Evolutionary conservation across 1,140 invertebrate genomes (phyloP).

Genomic region (Telenomus remus): DNA sequence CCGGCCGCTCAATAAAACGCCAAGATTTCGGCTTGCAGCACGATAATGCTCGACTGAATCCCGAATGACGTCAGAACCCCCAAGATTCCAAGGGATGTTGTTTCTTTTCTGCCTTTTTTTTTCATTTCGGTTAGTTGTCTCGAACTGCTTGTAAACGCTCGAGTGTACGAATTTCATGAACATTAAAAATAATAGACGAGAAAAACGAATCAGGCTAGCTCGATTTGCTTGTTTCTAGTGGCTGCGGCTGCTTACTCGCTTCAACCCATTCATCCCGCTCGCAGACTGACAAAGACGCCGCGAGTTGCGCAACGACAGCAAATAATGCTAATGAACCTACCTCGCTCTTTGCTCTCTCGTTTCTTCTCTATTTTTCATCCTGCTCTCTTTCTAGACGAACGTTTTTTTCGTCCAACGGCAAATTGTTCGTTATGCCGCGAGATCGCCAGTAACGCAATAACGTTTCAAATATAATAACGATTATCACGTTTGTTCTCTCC

Average conservation of each 20-base stretch:
- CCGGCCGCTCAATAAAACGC: slow-evolving; percentile 1
- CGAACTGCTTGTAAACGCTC: background rate
- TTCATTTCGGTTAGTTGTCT: too few relatives aligned
- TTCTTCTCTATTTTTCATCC: slow-evolving; percentile 29
- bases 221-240: slow-evolving; percentile 1
- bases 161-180: background rate
- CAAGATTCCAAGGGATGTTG: background rate
- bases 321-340: slow-evolving; percentile 75
- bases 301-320: slow-evolving; percentile 73
- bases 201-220: background rate
- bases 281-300: slow-evolving; percentile 44
- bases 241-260: background rate
- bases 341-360: slow-evolving; percentile 52
- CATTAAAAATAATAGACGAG: background rate
- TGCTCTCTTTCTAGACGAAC: slow-evolving; percentile 35
- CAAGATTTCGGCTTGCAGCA: background rate
- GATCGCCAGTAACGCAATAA: slow-evolving; percentile 45
- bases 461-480: slow-evolving; percentile 38
- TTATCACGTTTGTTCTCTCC: slow-evolving; percentile 40
- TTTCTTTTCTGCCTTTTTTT: too few relatives aligned
- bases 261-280: slow-evolving; percentile 6
- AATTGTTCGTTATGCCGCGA: slow-evolving; percentile 54
- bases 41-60: slow-evolving; percentile 3
- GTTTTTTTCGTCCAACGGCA: slow-evolving; percentile 47
- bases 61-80: background rate